Conservation (phyloP, 1,140 invertebrate genomes). For the Macrobrachium rosenbergii region DNA sequence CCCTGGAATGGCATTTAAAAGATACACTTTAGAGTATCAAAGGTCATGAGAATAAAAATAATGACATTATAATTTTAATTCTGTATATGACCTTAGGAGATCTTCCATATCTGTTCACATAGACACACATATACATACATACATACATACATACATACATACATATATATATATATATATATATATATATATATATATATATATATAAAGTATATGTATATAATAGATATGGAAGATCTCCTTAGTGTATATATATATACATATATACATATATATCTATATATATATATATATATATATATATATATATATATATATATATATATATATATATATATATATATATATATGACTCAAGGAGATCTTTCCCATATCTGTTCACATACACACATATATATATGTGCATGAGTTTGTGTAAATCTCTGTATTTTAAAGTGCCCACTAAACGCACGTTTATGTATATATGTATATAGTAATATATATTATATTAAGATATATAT, state of each 20-base stretch:
- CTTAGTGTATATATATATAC: no score
- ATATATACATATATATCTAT: no score
- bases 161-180: conserved; percentile 29
- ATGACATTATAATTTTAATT: no score
- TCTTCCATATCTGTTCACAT: not conserved
- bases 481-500: no score
- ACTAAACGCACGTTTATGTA: not conserved
- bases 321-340: conserved; percentile 28
- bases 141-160: conserved; percentile 18
- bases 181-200: no score
- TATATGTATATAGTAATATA: conserved; percentile 23
- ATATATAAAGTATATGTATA: conserved; percentile 17
- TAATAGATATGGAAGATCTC: no score
- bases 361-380: no score
- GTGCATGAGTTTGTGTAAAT: not conserved
- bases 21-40: no score
- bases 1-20: no score
- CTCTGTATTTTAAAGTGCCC: no score
- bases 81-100: no score
- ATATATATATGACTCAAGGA: conserved; percentile 13
- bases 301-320: conserved; percentile 23
- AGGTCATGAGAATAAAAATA: no score
- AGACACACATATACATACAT: conserved; percentile 8
- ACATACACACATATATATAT: conserved; percentile 20
- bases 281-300: conserved; percentile 12